Conservation (phyloP, 2,113 vertebrate genomes). For the Antechinus stuartii region DNA sequence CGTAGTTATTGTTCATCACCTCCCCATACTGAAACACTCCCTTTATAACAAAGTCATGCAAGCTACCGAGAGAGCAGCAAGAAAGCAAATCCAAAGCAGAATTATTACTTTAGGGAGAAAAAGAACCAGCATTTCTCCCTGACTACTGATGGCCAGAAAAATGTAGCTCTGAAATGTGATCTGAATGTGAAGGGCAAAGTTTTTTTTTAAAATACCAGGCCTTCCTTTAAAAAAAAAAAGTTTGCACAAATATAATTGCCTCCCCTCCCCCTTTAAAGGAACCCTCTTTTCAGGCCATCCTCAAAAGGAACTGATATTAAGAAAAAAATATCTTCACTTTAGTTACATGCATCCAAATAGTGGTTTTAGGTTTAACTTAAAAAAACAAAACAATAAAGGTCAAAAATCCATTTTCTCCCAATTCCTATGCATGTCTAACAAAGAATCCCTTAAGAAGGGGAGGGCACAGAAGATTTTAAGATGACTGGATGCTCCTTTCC, state of each 20-base stretch:
- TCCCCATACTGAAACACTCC: slow-evolving; percentile 12
- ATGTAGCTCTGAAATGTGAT: background rate
- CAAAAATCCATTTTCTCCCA: background rate
- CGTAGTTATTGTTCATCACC: background rate
- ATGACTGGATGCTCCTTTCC: background rate
- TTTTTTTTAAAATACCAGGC: background rate
- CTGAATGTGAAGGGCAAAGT: background rate
- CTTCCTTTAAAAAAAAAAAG: background rate
- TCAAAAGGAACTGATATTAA: background rate
- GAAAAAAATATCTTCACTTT: background rate
- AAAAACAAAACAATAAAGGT: background rate
- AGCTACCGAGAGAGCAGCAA: background rate
- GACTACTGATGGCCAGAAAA: background rate
- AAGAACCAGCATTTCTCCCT: background rate
- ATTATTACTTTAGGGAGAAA: background rate
- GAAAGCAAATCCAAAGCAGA: slow-evolving; percentile 7
- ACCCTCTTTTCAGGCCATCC: accelerated
- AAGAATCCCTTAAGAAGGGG: background rate
- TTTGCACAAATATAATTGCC: background rate
- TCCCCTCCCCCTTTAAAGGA: background rate
- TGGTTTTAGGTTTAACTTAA: background rate
- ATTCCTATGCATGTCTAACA: background rate
- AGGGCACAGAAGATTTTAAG: background rate
- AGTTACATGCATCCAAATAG: too few relatives aligned
- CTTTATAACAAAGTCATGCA: slow-evolving; percentile 25